Evolutionary conservation across 1,140 invertebrate genomes (phyloP).

Genomic region (Pseudomyrmex gracilis): DNA sequence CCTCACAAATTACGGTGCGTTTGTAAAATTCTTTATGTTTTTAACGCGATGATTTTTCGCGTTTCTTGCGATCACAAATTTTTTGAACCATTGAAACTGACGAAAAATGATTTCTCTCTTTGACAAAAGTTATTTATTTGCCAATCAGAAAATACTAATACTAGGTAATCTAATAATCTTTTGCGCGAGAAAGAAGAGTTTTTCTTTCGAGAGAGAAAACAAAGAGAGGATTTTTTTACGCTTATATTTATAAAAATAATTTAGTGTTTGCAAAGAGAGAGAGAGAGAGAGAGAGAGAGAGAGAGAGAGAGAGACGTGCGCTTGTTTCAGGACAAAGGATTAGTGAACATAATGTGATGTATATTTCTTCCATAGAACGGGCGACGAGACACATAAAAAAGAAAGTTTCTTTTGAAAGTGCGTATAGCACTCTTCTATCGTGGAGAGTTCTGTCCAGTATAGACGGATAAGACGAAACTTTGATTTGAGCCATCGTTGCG

Average conservation of each 20-base stretch:
- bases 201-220: neutral
- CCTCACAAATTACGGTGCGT: no score
- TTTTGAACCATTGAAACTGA: constrained; percentile 4
- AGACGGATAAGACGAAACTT: constrained; percentile 57
- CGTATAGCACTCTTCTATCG: constrained; percentile 18
- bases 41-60: no score
- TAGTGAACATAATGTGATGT: constrained; percentile 34
- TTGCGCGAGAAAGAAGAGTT: neutral
- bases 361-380: constrained; percentile 10
- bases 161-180: neutral
- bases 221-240: constrained; percentile 10
- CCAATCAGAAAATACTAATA: constrained; percentile 27
- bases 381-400: constrained; percentile 17
- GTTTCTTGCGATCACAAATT: no score
- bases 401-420: constrained; percentile 32
- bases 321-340: neutral
- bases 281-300: no score
- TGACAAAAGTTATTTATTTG: constrained; percentile 7
- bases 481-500: constrained; percentile 48
- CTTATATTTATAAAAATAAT: constrained; percentile 50
- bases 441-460: constrained; percentile 2
- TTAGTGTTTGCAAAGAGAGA: constrained; percentile 31
- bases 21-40: no score
- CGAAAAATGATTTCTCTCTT: constrained; percentile 1
- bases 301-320: neutral